Conservation (phyloP, 2,888 invertebrate species). For the Apodemia hepburni region DNA sequence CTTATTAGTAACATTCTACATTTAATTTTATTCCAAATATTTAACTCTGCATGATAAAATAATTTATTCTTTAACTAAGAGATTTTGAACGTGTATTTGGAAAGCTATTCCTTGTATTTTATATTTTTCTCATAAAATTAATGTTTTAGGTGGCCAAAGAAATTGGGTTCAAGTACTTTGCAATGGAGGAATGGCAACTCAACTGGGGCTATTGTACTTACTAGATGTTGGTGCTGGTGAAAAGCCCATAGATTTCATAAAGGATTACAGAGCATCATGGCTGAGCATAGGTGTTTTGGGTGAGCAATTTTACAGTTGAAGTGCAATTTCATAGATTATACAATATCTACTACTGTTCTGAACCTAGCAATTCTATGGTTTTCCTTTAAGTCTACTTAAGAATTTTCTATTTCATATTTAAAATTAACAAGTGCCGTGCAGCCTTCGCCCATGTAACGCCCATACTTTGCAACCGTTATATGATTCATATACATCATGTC, state of each 20-base stretch:
- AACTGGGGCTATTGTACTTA: constrained; percentile 87
- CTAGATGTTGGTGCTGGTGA: constrained; percentile 90
- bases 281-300: constrained; percentile 89
- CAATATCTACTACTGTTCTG: background rate
- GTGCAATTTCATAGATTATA: background rate
- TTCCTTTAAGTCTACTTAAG: background rate
- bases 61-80: too few relatives aligned
- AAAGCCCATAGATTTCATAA: constrained; percentile 87
- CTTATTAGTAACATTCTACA: too few relatives aligned
- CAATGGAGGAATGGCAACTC: constrained; percentile 93
- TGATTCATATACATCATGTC: too few relatives aligned
- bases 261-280: constrained; percentile 90
- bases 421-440: too few relatives aligned
- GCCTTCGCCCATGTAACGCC: too few relatives aligned
- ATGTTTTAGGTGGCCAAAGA: constrained; percentile 87
- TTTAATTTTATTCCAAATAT: too few relatives aligned
- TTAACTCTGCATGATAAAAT: too few relatives aligned
- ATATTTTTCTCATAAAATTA: background rate
- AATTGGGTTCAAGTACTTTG: constrained; percentile 95
- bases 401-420: too few relatives aligned
- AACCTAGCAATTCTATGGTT: background rate
- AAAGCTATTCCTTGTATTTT: too few relatives aligned
- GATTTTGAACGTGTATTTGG: too few relatives aligned
- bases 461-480: too few relatives aligned
- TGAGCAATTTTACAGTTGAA: constrained; percentile 41